A percentile compares a stretch with the other conserved stretches of the same genome.
These are phyloP conservation scores for Meleagris gallopavo DNA, from an alignment of 2,113 vertebrate species.

Conservation along the genomic window DNA sequence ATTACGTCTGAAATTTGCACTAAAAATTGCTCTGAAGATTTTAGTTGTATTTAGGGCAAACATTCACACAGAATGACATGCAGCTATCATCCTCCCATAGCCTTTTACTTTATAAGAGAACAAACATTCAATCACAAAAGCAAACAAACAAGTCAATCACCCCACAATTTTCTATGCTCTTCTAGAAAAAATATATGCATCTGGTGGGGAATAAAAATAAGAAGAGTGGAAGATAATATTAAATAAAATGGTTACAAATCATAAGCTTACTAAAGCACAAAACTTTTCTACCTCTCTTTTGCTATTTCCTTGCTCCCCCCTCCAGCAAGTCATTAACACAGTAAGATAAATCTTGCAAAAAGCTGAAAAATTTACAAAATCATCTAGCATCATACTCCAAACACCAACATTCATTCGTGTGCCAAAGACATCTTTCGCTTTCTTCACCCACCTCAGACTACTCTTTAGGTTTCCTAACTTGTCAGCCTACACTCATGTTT, in stretches of 20 bases:
- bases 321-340: not conserved
- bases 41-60: not conserved
- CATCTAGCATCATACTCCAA: not conserved
- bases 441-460: not conserved
- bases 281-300: not conserved
- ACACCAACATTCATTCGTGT: not conserved
- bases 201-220: not conserved
- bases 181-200: not conserved
- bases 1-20: not conserved
- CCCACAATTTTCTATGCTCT: not conserved
- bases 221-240: not conserved
- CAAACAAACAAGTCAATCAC: rapidly evolving
- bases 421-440: not conserved
- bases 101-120: not conserved
- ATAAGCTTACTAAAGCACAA: not conserved
- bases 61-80: not conserved
- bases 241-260: not conserved
- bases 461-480: not conserved
- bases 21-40: not conserved
- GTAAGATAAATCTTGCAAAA: not conserved
- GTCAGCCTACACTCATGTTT: not conserved
- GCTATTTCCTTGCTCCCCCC: not conserved
- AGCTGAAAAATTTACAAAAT: not conserved
- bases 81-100: not conserved
- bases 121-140: not conserved